A percentile compares a stretch with the other conserved stretches of the same genome.
Evolutionary conservation across 30 jellyfish, hydroid and myxozoan species (phyloP).

Genomic region (Pelagia noctiluca): DNA sequence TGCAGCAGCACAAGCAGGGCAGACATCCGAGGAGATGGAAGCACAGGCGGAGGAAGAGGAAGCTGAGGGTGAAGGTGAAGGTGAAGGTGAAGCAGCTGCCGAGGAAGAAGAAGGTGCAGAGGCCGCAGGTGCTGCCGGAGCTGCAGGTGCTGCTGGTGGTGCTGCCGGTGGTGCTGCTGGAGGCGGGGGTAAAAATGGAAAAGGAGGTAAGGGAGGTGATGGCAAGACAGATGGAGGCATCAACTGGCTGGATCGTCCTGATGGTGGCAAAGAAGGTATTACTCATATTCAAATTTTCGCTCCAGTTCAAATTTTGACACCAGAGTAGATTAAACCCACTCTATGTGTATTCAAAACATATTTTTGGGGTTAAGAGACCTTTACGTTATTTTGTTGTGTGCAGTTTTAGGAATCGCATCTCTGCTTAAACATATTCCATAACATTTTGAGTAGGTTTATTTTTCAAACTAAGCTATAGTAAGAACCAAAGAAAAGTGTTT

Average conservation of each 20-base stretch:
- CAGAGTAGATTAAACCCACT: too few species aligned
- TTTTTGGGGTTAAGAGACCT: too few species aligned
- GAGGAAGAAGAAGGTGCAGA: conserved; percentile 30
- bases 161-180: conserved; percentile 63
- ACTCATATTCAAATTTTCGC: background rate
- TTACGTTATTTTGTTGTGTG: too few species aligned
- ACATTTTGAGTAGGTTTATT: too few species aligned
- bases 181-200: conserved; percentile 47
- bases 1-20: conserved; percentile 37
- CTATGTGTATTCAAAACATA: too few species aligned
- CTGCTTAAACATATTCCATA: too few species aligned
- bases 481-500: too few species aligned
- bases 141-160: conserved; percentile 39
- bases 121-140: conserved; percentile 48
- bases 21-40: background rate
- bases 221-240: conserved; percentile 7
- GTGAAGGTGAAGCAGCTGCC: conserved; percentile 45
- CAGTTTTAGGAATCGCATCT: too few species aligned
- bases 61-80: conserved; percentile 44
- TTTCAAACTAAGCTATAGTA: too few species aligned
- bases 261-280: background rate
- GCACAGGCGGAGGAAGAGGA: conserved; percentile 23
- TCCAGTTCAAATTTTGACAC: too few species aligned
- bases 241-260: conserved; percentile 1
- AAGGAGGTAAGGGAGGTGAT: conserved; percentile 35